These are phyloP conservation scores for Calycopis cecrops DNA, from an alignment of 1,140 invertebrate species.

Conservation along the genomic window DNA sequence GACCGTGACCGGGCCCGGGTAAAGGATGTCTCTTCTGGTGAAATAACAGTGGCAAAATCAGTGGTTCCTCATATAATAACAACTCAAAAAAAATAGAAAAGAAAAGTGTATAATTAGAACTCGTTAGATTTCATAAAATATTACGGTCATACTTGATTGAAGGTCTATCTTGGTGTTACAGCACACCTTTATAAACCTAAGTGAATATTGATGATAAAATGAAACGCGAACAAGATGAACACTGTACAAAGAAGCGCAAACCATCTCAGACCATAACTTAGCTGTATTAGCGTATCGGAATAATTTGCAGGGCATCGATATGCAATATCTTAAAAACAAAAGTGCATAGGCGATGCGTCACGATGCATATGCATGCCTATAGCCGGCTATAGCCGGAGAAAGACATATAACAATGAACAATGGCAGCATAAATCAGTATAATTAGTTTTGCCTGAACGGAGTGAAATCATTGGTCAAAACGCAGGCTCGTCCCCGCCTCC, in stretches of 20 bases:
- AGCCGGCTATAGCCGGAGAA: constrained; percentile 41
- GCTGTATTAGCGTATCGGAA: background rate
- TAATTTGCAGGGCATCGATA: constrained; percentile 10
- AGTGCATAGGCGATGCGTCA: constrained; percentile 53
- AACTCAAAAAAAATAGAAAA: too few relatives aligned
- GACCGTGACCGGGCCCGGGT: too few relatives aligned
- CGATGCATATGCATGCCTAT: constrained; percentile 51
- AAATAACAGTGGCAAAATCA: too few relatives aligned
- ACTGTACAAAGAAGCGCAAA: background rate
- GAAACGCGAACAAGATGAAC: background rate
- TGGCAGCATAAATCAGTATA: constrained; percentile 76
- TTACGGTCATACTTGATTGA: too few relatives aligned
- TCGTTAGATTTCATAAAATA: too few relatives aligned
- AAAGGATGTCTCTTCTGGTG: too few relatives aligned
- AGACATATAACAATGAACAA: constrained; percentile 75
- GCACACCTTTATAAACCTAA: too few relatives aligned
- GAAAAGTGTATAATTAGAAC: too few relatives aligned
- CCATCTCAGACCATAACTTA: background rate
- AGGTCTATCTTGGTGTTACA: too few relatives aligned
- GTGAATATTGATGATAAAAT: too few relatives aligned
- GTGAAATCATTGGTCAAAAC: constrained; percentile 75
- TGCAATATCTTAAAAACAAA: constrained; percentile 44
- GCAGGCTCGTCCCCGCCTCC: constrained; percentile 52
- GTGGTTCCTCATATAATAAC: too few relatives aligned
- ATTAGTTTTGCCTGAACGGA: constrained; percentile 72